These are phyloP conservation scores for Acrobasis repandana DNA, from an alignment of 2,888 invertebrate genomes.

Conservation along the genomic window DNA sequence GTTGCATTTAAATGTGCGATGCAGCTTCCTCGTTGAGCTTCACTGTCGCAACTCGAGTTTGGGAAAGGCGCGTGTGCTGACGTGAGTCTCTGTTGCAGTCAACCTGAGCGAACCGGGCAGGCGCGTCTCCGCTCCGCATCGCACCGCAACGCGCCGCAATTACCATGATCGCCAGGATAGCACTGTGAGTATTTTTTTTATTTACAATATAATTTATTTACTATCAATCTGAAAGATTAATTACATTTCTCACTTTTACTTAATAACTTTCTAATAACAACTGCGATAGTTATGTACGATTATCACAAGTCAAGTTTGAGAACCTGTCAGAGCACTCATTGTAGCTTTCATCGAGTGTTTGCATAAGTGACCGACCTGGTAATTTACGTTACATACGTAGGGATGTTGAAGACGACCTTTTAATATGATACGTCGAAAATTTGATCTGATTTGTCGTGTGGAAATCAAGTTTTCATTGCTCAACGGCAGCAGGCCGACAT, in stretches of 20 bases:
- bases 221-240: conserved; percentile 21
- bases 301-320: conserved; percentile 30
- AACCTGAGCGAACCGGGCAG: conserved; percentile 62
- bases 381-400: conserved; percentile 31
- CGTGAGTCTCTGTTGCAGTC: conserved; percentile 77
- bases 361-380: conserved; percentile 43
- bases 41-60: conserved; percentile 77
- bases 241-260: conserved; percentile 33
- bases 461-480: conserved; percentile 77
- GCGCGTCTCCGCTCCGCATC: conserved; percentile 44
- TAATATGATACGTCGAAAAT: conserved; percentile 55
- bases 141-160: conserved; percentile 33
- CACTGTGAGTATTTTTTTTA: conserved; percentile 63
- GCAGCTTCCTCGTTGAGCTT: conserved; percentile 80
- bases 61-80: conserved; percentile 79
- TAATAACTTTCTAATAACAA: conserved; percentile 64
- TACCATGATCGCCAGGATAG: conserved; percentile 69
- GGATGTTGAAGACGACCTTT: conserved; percentile 33
- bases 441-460: conserved; percentile 69
- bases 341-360: conserved; percentile 62
- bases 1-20: conserved; percentile 79
- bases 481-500: conserved; percentile 69
- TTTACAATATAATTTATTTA: not conserved
- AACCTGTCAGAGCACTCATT: conserved; percentile 48
- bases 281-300: conserved; percentile 45